Evolutionary conservation across 2,888 invertebrate genomes (phyloP).

Genomic region (Cephus nigrinus): DNA sequence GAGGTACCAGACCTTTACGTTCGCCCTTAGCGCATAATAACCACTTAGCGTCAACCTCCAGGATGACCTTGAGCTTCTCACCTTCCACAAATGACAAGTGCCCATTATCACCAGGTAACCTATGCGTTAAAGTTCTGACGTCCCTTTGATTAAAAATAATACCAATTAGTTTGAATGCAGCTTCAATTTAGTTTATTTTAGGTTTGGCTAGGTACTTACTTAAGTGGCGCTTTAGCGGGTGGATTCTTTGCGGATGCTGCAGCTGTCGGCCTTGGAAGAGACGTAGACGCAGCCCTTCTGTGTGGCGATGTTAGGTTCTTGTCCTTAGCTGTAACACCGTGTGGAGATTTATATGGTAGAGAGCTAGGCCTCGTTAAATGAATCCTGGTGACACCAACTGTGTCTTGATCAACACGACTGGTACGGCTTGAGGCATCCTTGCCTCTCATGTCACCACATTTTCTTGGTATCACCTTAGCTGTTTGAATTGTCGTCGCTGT

Average conservation of each 20-base stretch:
- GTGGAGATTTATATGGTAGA: slow-evolving; percentile 73
- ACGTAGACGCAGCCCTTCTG: slow-evolving; percentile 77
- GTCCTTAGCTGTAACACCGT: slow-evolving; percentile 51
- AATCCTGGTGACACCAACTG: slow-evolving; percentile 57
- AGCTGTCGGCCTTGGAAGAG: slow-evolving; percentile 69
- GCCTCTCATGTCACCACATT: slow-evolving; percentile 31
- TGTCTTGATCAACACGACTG: slow-evolving; percentile 74
- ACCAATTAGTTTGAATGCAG: neutral
- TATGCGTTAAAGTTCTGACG: slow-evolving; percentile 79
- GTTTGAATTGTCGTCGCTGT: slow-evolving; percentile 27
- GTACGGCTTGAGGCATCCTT: slow-evolving; percentile 65
- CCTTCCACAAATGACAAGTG: slow-evolving; percentile 83
- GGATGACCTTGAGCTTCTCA: slow-evolving; percentile 77
- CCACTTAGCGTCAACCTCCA: slow-evolving; percentile 83
- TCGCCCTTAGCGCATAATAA: slow-evolving; percentile 80
- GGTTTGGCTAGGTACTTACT: slow-evolving; percentile 58
- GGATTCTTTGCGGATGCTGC: slow-evolving; percentile 40
- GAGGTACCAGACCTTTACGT: slow-evolving; percentile 81
- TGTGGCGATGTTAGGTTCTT: slow-evolving; percentile 64
- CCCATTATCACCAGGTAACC: slow-evolving; percentile 81
- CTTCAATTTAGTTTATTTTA: neutral
- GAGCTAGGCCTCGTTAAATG: slow-evolving; percentile 74
- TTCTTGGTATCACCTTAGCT: slow-evolving; percentile 35
- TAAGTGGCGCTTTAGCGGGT: slow-evolving; percentile 60
- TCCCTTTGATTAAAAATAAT: slow-evolving; percentile 67